phyloP scores from a whole-genome alignment of 2,888 invertebrate species.

The Acanthosoma haemorrhoidale region DNA sequence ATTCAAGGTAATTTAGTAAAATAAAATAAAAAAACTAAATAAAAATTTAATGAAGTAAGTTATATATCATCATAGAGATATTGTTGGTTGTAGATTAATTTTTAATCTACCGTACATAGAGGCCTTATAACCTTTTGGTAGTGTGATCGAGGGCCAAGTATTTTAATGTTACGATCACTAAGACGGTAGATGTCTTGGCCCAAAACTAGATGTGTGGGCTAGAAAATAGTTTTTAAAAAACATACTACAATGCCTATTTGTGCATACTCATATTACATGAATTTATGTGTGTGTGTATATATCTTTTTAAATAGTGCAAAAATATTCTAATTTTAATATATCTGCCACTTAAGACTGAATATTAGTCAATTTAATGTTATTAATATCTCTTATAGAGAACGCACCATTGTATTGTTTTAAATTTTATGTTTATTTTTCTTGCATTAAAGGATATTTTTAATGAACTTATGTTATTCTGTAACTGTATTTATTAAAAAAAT shows the following conservation, averaged over 20 bases:
- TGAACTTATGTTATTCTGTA: background rate
- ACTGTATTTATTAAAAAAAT: no score
- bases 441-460: background rate
- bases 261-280: no score
- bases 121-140: slow-evolving; percentile 18
- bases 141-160: slow-evolving; percentile 22
- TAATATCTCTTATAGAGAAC: slow-evolving; percentile 30
- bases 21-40: background rate
- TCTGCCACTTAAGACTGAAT: slow-evolving; percentile 30
- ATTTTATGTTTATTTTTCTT: background rate
- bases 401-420: slow-evolving; percentile 6
- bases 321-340: slow-evolving; percentile 25
- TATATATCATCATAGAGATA: background rate
- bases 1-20: background rate
- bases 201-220: background rate
- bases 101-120: slow-evolving; percentile 1
- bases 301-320: slow-evolving; percentile 6
- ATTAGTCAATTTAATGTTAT: slow-evolving; percentile 27
- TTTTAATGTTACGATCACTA: background rate
- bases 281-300: background rate
- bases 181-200: slow-evolving; percentile 15
- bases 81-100: slow-evolving; percentile 2
- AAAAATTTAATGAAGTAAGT: background rate
- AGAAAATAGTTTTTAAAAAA: background rate
- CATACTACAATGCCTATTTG: background rate